phyloP scores from a whole-genome alignment of 1,140 invertebrate species.

The Camponotus floridanus region DNA sequence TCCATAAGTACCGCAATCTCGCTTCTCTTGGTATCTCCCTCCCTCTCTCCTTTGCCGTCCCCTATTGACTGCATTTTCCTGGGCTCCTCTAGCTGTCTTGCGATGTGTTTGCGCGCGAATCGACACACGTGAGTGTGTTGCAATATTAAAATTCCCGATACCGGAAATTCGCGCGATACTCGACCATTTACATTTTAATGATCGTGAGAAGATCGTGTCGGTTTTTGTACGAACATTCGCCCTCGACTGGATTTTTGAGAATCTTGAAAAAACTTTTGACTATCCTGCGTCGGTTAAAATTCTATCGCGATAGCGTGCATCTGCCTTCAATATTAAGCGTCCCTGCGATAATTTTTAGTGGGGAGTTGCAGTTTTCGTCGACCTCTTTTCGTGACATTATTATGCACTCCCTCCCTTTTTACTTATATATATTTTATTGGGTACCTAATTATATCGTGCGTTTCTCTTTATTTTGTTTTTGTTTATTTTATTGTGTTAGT shows the following conservation, averaged over 20 bases:
- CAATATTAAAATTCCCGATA: constrained; percentile 81
- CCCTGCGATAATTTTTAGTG: neutral
- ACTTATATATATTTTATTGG: neutral
- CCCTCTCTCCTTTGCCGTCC: neutral
- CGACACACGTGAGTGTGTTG: constrained; percentile 65
- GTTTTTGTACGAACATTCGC: constrained; percentile 21
- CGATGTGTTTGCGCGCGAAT: constrained; percentile 14
- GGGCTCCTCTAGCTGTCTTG: neutral
- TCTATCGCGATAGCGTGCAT: constrained; percentile 14
- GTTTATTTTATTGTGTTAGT: no score
- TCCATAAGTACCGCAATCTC: constrained; percentile 82
- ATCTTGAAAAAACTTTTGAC: constrained; percentile 7
- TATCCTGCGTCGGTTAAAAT: constrained; percentile 56
- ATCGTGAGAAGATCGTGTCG: neutral
- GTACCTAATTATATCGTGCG: neutral
- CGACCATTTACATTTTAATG: constrained; percentile 80
- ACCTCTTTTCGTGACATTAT: neutral
- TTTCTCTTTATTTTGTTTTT: no score
- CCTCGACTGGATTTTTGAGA: neutral
- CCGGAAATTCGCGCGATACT: constrained; percentile 73
- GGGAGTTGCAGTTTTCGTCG: neutral
- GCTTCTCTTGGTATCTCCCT: constrained; percentile 47
- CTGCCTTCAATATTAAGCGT: constrained; percentile 18
- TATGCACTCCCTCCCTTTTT: neutral
- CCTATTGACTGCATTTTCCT: constrained; percentile 41